These are phyloP conservation scores for Drosophila pseudotakahashii DNA, from an alignment of 2,888 invertebrate species.

Conservation along the genomic window DNA sequence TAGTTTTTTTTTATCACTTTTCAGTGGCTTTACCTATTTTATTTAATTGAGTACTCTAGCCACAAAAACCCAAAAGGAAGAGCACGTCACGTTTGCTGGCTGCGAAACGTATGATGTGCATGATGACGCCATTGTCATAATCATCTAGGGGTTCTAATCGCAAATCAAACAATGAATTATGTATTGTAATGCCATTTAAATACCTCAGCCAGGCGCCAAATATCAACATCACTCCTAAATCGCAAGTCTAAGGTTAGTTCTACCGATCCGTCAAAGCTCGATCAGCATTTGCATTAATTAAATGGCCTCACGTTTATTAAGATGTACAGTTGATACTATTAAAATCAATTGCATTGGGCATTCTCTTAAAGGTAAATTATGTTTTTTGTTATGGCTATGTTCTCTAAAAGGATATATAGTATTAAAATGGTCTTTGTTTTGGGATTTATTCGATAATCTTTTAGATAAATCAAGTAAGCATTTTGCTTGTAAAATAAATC, in stretches of 20 bases:
- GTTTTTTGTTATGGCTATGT: not conserved
- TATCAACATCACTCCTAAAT: slow-evolving; percentile 27
- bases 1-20: slow-evolving; percentile 1
- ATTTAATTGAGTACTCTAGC: slow-evolving; percentile 66
- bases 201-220: slow-evolving; percentile 23
- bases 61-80: slow-evolving; percentile 19
- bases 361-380: slow-evolving; percentile 13
- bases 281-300: slow-evolving; percentile 56
- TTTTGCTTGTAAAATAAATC: not conserved
- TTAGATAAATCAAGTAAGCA: not conserved
- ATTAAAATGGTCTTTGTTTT: not conserved
- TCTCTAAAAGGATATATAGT: not conserved
- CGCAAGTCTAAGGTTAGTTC: slow-evolving; percentile 32
- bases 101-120: slow-evolving; percentile 32
- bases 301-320: slow-evolving; percentile 31
- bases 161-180: slow-evolving; percentile 66
- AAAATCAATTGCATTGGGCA: slow-evolving; percentile 2
- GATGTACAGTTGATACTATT: slow-evolving; percentile 16
- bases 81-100: slow-evolving; percentile 54
- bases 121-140: slow-evolving; percentile 59
- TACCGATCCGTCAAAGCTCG: not conserved
- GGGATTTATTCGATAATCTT: slow-evolving; percentile 1
- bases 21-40: slow-evolving; percentile 50
- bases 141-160: slow-evolving; percentile 51
- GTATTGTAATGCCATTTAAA: slow-evolving; percentile 50